Evolutionary conservation across 2,888 invertebrate genomes (phyloP).

Genomic region (Hydroisotoma schaefferi): DNA sequence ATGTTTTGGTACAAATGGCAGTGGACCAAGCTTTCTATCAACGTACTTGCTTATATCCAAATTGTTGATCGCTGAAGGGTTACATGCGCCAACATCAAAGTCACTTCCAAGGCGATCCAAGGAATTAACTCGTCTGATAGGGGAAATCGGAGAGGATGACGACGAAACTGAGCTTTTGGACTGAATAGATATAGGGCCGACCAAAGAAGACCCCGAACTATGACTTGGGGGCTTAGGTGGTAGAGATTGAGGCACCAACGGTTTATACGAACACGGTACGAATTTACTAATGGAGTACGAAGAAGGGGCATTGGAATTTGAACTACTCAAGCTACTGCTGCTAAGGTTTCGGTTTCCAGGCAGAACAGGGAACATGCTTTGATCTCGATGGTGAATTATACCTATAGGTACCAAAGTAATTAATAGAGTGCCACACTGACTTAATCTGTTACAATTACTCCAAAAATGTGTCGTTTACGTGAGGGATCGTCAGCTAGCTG

Average conservation of each 20-base stretch:
- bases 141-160: constrained; percentile 2
- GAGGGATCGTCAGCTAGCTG: constrained; percentile 55
- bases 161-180: constrained; percentile 17
- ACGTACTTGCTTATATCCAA: not conserved
- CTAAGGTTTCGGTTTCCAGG: constrained; percentile 42
- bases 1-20: constrained; percentile 49
- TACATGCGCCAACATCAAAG: not conserved
- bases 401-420: constrained; percentile 22
- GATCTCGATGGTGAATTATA: constrained; percentile 45
- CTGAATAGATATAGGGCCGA: constrained; percentile 5
- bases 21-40: constrained; percentile 20
- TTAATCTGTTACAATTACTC: constrained; percentile 7
- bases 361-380: constrained; percentile 31
- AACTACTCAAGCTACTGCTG: constrained; percentile 48
- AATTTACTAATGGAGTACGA: constrained; percentile 16
- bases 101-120: constrained; percentile 35
- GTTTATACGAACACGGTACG: constrained; percentile 45
- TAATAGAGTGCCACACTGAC: not conserved
- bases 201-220: constrained; percentile 12
- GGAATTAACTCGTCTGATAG: constrained; percentile 39
- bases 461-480: constrained; percentile 47
- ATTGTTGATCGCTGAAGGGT: not conserved
- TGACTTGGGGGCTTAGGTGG: constrained; percentile 39
- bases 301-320: constrained; percentile 37
- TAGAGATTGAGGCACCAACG: constrained; percentile 37